These are phyloP conservation scores for Zophobas morio DNA, from an alignment of 1,140 invertebrate species.

Conservation along the genomic window DNA sequence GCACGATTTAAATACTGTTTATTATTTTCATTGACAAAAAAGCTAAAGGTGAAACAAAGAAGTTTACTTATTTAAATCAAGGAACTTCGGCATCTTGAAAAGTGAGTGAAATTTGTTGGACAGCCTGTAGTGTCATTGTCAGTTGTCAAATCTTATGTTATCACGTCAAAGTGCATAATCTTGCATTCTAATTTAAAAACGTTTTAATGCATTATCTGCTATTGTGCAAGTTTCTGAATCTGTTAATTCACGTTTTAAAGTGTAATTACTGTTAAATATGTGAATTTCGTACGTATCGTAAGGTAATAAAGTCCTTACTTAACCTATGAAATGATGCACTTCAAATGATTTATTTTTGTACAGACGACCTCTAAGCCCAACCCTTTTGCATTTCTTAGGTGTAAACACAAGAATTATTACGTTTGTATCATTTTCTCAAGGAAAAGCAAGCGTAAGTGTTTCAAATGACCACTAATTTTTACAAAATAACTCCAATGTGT, in stretches of 20 bases:
- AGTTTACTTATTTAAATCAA: background rate
- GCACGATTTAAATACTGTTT: too few relatives aligned
- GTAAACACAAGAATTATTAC: constrained; percentile 41
- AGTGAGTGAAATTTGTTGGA: constrained; percentile 11
- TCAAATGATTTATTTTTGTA: constrained; percentile 39
- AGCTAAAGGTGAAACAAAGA: too few relatives aligned
- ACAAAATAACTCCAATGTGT: background rate
- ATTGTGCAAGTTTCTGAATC: too few relatives aligned
- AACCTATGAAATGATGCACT: constrained; percentile 26
- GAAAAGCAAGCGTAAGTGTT: constrained; percentile 13
- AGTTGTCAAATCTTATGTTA: constrained; percentile 18
- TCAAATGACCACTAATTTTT: too few relatives aligned
- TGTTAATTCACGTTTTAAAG: background rate
- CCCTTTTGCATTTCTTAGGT: constrained; percentile 46
- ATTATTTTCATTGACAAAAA: too few relatives aligned
- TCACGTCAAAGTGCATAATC: constrained; percentile 36
- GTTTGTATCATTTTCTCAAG: constrained; percentile 6
- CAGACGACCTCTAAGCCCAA: constrained; percentile 52
- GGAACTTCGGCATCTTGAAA: background rate
- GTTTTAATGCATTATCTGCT: too few relatives aligned
- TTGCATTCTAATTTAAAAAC: background rate
- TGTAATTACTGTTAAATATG: background rate
- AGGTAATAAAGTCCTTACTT: constrained; percentile 15
- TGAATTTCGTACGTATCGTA: background rate
- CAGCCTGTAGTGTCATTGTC: constrained; percentile 21